Conservation (phyloP, 2,797 vertebrate species). For the Odontamblyopus rebecca region DNA sequence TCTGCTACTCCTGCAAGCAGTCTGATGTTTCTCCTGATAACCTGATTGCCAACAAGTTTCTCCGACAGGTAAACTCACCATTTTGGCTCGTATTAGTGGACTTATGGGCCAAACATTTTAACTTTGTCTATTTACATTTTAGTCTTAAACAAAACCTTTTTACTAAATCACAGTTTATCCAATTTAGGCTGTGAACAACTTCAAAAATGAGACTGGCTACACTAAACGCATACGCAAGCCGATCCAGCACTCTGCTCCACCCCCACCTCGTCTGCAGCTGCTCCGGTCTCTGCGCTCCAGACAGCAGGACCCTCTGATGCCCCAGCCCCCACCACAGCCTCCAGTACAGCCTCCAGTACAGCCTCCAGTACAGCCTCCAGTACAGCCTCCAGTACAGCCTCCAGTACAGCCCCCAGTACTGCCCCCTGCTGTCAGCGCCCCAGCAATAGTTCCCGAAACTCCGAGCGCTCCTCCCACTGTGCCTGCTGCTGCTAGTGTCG, state of each 20-base stretch:
- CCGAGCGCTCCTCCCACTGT: background rate
- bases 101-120: background rate
- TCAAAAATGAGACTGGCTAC: slow-evolving; percentile 97
- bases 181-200: slow-evolving; percentile 94
- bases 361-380: background rate
- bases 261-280: slow-evolving; percentile 79
- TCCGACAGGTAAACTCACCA: slow-evolving; percentile 86
- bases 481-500: slow-evolving; percentile 14
- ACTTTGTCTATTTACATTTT: background rate
- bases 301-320: slow-evolving; percentile 91
- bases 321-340: slow-evolving; percentile 25
- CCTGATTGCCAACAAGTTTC: slow-evolving; percentile 98
- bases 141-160: background rate
- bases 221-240: slow-evolving; percentile 82
- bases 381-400: slow-evolving; percentile 34
- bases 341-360: slow-evolving; percentile 30
- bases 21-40: slow-evolving; percentile 95
- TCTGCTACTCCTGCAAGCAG: slow-evolving; percentile 93
- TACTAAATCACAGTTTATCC: slow-evolving; percentile 1
- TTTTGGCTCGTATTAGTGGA: background rate
- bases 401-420: slow-evolving; percentile 12
- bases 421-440: background rate
- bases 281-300: slow-evolving; percentile 81
- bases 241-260: slow-evolving; percentile 70
- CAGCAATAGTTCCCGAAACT: background rate